Conservation (phyloP, 2,113 vertebrate genomes). For the Semnopithecus entellus region DNA sequence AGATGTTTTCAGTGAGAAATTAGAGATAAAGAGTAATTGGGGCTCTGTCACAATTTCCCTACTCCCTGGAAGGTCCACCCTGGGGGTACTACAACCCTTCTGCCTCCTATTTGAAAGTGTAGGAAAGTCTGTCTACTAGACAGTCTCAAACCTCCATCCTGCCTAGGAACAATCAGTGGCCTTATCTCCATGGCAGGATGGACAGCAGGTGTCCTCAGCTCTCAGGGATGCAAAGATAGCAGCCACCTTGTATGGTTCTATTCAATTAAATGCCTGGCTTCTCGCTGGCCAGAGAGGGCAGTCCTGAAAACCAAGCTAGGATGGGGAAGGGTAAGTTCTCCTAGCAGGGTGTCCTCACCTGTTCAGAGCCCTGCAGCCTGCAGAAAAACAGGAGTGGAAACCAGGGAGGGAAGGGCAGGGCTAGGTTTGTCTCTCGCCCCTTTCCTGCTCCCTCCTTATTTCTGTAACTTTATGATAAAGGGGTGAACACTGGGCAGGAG, state of each 20-base stretch:
- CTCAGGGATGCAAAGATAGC: not conserved
- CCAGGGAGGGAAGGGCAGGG: not conserved
- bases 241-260: not conserved
- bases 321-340: not conserved
- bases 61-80: too few relatives aligned
- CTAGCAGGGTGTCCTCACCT: not conserved
- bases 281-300: not conserved
- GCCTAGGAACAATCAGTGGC: not conserved
- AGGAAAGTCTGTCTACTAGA: not conserved
- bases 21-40: not conserved
- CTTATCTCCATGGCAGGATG: not conserved
- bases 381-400: not conserved
- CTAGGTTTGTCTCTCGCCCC: too few relatives aligned
- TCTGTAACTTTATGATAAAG: not conserved
- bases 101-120: not conserved
- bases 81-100: not conserved
- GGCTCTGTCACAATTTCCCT: not conserved
- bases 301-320: fast-evolving
- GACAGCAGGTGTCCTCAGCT: not conserved
- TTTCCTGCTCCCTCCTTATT: not conserved
- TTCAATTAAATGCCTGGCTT: not conserved
- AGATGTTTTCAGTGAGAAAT: not conserved
- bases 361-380: not conserved
- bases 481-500: not conserved
- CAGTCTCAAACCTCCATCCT: not conserved